Conservation (phyloP, 2,113 vertebrate genomes). For the Catharus bicknelli region DNA sequence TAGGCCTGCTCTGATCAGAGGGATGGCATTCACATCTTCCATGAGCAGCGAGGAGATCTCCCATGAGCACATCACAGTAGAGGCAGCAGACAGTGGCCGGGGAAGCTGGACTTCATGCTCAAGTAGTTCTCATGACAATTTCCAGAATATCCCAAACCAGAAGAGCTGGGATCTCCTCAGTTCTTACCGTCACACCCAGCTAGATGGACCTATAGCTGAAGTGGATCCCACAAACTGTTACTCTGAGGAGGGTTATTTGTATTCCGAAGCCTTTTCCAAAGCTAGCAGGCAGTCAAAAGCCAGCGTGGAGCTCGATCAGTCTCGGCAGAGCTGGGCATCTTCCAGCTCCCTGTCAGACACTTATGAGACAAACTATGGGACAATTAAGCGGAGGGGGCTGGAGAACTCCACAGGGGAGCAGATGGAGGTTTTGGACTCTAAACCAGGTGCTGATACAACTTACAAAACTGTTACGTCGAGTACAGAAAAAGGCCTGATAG, state of each 20-base stretch:
- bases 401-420: constrained; percentile 69
- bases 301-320: constrained; percentile 72
- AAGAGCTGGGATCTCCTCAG: constrained; percentile 80
- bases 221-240: constrained; percentile 74
- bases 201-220: constrained; percentile 84
- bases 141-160: constrained; percentile 86
- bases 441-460: constrained; percentile 75
- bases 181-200: constrained; percentile 80
- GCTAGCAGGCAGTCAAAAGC: constrained; percentile 74
- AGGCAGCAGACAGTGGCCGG: constrained; percentile 90
- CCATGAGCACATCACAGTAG: constrained; percentile 82
- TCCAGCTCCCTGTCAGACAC: constrained; percentile 89
- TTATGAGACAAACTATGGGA: constrained; percentile 87
- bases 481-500: constrained; percentile 96
- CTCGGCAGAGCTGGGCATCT: constrained; percentile 89
- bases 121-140: constrained; percentile 93
- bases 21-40: constrained; percentile 79
- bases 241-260: constrained; percentile 66
- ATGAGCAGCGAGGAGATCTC: constrained; percentile 88
- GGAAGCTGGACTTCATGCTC: constrained; percentile 98
- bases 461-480: constrained; percentile 97
- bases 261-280: constrained; percentile 67
- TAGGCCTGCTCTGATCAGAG: constrained; percentile 72
- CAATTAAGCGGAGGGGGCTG: constrained; percentile 82
- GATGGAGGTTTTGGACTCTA: constrained; percentile 72